A percentile compares a stretch with the other conserved stretches of the same genome.
Conservation (phyloP, 1,140 invertebrate genomes). For the Tetraneura akinire region DNA sequence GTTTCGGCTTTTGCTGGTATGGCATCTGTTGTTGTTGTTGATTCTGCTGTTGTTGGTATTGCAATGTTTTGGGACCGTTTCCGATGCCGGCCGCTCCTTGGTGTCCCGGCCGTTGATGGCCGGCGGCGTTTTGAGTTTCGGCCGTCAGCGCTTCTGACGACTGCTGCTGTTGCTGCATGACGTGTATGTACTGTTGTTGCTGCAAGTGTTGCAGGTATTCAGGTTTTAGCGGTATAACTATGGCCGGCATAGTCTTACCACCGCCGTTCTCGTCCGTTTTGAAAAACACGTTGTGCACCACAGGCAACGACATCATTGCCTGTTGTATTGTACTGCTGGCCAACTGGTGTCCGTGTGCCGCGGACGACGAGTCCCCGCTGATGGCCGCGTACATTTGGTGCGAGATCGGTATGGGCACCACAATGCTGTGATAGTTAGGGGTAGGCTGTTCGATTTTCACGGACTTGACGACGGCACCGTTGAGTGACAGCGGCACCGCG, state of each 20-base stretch:
- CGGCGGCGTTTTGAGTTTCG: slow-evolving; percentile 7
- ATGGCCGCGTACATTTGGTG: slow-evolving; percentile 38
- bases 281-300: slow-evolving; percentile 49
- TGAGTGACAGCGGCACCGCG: not conserved
- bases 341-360: slow-evolving; percentile 15
- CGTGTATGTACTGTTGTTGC: slow-evolving; percentile 9
- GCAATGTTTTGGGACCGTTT: not conserved
- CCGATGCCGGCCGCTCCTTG: not conserved
- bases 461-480: not conserved
- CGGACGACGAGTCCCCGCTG: not conserved
- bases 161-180: slow-evolving; percentile 1
- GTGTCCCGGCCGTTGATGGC: not conserved
- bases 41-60: not conserved
- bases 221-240: slow-evolving; percentile 40
- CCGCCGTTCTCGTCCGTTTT: slow-evolving; percentile 43
- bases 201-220: slow-evolving; percentile 39
- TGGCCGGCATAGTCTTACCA: slow-evolving; percentile 40
- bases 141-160: not conserved
- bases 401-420: slow-evolving; percentile 29
- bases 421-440: slow-evolving; percentile 40
- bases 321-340: slow-evolving; percentile 17
- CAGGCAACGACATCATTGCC: slow-evolving; percentile 44
- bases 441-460: slow-evolving; percentile 27
- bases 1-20: slow-evolving; percentile 11
- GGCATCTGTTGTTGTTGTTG: not conserved